Evolutionary conservation across 2,113 vertebrate species (phyloP).

Genomic region (Colinus virginianus): DNA sequence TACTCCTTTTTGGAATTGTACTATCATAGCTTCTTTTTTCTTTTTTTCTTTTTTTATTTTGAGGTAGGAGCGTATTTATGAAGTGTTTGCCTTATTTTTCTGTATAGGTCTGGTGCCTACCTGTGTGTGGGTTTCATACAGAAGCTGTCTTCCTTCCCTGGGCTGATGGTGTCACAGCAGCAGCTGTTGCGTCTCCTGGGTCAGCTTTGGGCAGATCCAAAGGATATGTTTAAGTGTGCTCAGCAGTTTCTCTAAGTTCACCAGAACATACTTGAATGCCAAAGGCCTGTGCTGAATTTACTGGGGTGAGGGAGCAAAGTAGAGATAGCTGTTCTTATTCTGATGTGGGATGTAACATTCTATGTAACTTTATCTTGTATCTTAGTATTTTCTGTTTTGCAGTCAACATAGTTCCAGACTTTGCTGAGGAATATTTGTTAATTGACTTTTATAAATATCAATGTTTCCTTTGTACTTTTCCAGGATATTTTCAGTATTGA

Average conservation of each 20-base stretch:
- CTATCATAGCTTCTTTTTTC: no score
- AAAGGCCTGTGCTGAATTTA: background rate
- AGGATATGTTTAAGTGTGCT: background rate
- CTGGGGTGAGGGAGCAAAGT: background rate
- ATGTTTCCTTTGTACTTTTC: background rate
- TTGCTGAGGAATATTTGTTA: background rate
- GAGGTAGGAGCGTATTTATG: background rate
- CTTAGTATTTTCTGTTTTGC: background rate
- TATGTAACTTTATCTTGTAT: background rate
- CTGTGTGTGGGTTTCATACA: background rate
- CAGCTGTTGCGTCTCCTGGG: background rate
- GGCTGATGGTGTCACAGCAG: fast-evolving
- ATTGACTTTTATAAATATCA: background rate
- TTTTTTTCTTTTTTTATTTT: background rate
- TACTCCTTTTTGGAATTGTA: background rate
- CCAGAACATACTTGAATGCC: background rate
- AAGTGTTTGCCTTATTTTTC: background rate
- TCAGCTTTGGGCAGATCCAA: background rate
- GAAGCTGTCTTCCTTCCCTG: background rate
- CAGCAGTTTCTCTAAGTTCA: background rate
- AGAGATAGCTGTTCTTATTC: background rate
- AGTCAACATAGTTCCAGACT: background rate
- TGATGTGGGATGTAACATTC: background rate
- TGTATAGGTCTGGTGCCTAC: background rate
- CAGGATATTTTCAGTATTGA: background rate